These are phyloP conservation scores for Eurytoma adleriae DNA, from an alignment of 2,888 invertebrate species.

Conservation along the genomic window DNA sequence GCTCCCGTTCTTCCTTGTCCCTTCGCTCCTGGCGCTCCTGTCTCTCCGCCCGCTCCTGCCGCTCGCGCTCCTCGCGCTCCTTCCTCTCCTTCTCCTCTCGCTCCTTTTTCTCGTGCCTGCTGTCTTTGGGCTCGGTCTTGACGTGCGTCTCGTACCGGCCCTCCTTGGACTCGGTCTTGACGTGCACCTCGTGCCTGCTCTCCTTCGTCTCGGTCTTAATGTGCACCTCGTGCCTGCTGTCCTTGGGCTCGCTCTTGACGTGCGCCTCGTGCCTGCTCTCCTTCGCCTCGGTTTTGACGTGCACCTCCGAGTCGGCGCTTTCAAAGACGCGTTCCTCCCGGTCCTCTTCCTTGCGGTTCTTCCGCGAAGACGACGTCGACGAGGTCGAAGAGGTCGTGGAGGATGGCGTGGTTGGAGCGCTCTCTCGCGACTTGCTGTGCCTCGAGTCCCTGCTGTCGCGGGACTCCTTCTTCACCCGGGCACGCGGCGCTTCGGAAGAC, in stretches of 20 bases:
- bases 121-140: conserved; percentile 62
- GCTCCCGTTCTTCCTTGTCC: conserved; percentile 62
- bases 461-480: conserved; percentile 69
- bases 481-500: conserved; percentile 63
- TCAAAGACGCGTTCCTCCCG: conserved; percentile 55
- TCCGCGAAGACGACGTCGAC: conserved; percentile 63
- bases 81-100: conserved; percentile 63
- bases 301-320: conserved; percentile 11
- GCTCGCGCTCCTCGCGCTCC: conserved; percentile 63
- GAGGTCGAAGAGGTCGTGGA: conserved; percentile 36
- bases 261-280: conserved; percentile 62
- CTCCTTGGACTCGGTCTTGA: conserved; percentile 68
- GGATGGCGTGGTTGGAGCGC: conserved; percentile 13
- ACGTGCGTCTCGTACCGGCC: conserved; percentile 60
- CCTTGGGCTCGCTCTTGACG: conserved; percentile 50
- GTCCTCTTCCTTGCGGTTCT: conserved; percentile 70
- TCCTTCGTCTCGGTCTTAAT: conserved; percentile 60
- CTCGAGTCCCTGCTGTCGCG: conserved; percentile 66
- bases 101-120: conserved; percentile 69
- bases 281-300: conserved; percentile 48
- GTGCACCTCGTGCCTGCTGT: conserved; percentile 65
- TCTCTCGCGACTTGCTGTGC: conserved; percentile 62
- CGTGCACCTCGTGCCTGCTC: conserved; percentile 61
- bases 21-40: conserved; percentile 63
- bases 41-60: conserved; percentile 64